Evolutionary conservation across 2,797 vertebrate species (phyloP), one percentile per base, ranked within the genome.

Genomic region (Carduelis carduelis): DNA sequence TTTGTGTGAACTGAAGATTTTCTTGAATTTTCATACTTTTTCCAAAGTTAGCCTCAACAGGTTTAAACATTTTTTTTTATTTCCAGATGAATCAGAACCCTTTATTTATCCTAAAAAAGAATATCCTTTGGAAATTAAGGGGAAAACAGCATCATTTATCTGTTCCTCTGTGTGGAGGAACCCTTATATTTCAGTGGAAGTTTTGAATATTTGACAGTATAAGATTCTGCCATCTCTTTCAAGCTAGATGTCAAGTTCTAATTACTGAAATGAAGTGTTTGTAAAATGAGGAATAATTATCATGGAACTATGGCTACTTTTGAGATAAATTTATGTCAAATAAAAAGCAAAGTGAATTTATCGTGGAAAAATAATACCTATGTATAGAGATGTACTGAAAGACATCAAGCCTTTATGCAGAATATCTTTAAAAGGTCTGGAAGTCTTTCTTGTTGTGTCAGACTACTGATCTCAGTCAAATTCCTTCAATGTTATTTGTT

Each of bases 221-320:
- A 91, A 88, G 27, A 43, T 55, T 88, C 79, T 93, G 41, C 39
- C 34, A 43, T 68, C 16, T 79, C 84, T 91, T 90, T 80, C 72
- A 84, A 74, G 47, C 26, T 93, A 78, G 93, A 87, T 68, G 27
- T 84, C 80, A 95, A 97, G 12, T 88, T 22, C 23, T 82, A 71
- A 85, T 96, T 95, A 50, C 23, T 47, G 77, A 89, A 83, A 89
- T 70, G 7, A 81, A 82, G 37, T 79, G 59, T 64, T 70, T 92
- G 35, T 60, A 90, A 97, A 97, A 90, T 68, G 6, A 83, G 19
- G 4, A 82, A 37, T 81, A 75, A 91, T 89, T 93, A 22, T 87
- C 68, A 70, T 11, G 46, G 35, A 87, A 6, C 11, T 24, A 57
- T 30, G 14, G 43, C 65, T 83, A 57, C 28, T 61, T 89, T 65